Evolutionary conservation across 2,797 vertebrate genomes (phyloP), one percentile per base, ranked within the genome.

Genomic region (Esox masquinongy): DNA sequence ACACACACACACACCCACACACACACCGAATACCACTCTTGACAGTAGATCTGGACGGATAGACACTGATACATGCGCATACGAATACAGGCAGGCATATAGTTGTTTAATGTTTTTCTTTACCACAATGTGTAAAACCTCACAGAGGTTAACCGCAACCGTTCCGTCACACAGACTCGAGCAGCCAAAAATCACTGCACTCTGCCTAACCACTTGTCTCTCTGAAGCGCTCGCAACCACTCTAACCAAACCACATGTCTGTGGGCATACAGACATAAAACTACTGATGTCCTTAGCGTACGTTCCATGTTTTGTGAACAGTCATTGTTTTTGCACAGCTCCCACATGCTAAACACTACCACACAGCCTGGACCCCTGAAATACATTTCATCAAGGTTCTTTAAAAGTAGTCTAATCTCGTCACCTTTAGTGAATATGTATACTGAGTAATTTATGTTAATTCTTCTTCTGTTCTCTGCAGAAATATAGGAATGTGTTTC

Each of bases 171-270:
- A 64, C 72, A 63, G 34, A 61, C 51, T 9, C 26, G 26, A 34
- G 70, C 70, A 29, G 43, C 49, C 49, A 36, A 72, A 29, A 72
- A 72, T 71, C 51, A 56, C 22, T 53, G 50, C n/a, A 5, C 34
- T 49, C 61, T 19, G 59, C 43, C 15, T 66, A 66, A 66, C 43
- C 22, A n/a, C 59, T 50, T 17, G 43, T 53, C 24, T 31, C 43
- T n/a, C 43, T 70, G 36, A 74, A 17, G 4, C 7, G 22, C 22
- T 50, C 59, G 53, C 22, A 74, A 76, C 59, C 36, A 63, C 39
- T 67, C 51, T 68, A 71, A 87, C 85, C 82, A 84, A 87, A 88
- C 82, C 22, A 74, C 17, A 53, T 86, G 75, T 85, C 80, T 74
- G 70, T 24, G 53, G 70, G 26, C 29, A 77, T 53, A 22, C 86